Conservation (phyloP, 1,140 invertebrate species). For the Drosophila prosaltans region DNA sequence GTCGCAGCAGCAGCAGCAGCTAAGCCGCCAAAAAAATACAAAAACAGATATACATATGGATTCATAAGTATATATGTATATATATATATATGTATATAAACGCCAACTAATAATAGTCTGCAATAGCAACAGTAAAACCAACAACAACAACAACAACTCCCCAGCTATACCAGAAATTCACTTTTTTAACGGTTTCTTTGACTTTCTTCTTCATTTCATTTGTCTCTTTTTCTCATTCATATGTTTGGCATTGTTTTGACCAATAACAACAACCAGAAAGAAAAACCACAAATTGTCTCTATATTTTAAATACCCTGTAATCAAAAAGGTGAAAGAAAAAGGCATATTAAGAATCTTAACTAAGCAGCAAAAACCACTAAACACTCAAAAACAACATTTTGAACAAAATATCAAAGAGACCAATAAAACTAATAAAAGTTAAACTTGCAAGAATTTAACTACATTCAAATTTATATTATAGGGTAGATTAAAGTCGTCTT, state of each 20-base stretch:
- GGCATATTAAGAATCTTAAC: too few species aligned
- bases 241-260: constrained; percentile 52
- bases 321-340: too few species aligned
- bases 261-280: constrained; percentile 46
- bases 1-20: constrained; percentile 43
- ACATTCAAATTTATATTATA: neutral
- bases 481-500: neutral
- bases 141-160: constrained; percentile 34
- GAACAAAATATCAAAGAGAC: too few species aligned
- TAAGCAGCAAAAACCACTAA: too few species aligned
- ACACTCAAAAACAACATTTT: too few species aligned
- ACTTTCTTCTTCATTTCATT: constrained; percentile 80
- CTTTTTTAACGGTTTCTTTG: constrained; percentile 66
- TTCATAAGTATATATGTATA: neutral
- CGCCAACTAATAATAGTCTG: constrained; percentile 70
- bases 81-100: constrained; percentile 25
- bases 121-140: constrained; percentile 50
- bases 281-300: constrained; percentile 30
- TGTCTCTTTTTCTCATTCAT: constrained; percentile 29
- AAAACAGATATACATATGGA: neutral
- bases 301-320: constrained; percentile 1
- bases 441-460: neutral
- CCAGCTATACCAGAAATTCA: constrained; percentile 63
- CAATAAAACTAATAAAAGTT: too few species aligned
- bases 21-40: constrained; percentile 27